Conservation (phyloP, 2,797 vertebrate species). For the Capromys pilorides region DNA sequence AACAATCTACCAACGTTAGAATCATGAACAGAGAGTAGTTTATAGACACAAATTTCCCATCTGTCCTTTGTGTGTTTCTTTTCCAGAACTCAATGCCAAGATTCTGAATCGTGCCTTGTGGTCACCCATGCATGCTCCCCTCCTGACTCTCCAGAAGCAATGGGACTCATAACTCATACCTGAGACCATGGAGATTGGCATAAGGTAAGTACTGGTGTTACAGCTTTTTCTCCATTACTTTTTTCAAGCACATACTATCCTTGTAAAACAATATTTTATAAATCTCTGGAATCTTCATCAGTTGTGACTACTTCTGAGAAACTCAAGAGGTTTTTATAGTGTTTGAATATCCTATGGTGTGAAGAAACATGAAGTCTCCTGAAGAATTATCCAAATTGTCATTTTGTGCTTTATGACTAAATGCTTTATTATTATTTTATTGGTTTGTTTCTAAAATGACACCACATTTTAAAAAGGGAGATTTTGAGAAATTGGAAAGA, state of each 20-base stretch:
- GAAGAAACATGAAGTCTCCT: neutral
- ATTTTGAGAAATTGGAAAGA: conserved; percentile 44
- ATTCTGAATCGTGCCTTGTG: conserved; percentile 11
- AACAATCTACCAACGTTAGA: neutral
- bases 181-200: conserved; percentile 44
- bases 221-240: neutral
- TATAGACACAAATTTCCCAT: conserved; percentile 22
- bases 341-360: neutral
- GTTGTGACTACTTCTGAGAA: neutral
- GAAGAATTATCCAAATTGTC: neutral
- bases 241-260: neutral
- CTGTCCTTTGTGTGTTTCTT: conserved; percentile 40
- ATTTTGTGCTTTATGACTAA: conserved; percentile 16
- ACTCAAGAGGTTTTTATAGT: neutral
- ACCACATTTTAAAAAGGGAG: neutral
- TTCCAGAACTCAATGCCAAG: conserved; percentile 62
- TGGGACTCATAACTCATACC: neutral
- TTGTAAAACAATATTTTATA: neutral
- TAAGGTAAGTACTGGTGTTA: conserved; percentile 56
- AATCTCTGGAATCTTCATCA: neutral
- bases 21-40: neutral
- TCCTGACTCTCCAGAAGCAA: neutral
- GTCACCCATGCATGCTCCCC: neutral
- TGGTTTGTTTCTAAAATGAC: neutral
- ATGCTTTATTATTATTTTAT: neutral